phyloP scores from a whole-genome alignment of 2,888 invertebrate species.

The Ceraclea dissimilis region DNA sequence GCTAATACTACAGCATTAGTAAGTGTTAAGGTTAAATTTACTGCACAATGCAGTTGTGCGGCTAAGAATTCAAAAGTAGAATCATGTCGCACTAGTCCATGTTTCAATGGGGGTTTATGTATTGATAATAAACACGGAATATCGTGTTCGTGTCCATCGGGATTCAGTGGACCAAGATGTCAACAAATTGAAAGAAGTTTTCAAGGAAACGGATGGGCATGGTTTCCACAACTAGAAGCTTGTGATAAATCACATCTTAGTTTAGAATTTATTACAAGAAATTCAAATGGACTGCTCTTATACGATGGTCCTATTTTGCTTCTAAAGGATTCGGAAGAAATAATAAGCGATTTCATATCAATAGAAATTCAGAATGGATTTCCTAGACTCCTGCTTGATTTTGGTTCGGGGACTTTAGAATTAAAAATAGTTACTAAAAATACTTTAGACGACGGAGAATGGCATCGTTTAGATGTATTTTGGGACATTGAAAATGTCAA shows the following conservation, averaged over 20 bases:
- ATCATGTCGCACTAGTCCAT: conserved; percentile 82
- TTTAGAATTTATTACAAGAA: conserved; percentile 90
- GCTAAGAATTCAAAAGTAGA: conserved; percentile 84
- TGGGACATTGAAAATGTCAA: conserved; percentile 91
- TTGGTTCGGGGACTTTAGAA: conserved; percentile 89
- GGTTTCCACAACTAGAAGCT: conserved; percentile 96
- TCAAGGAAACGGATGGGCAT: conserved; percentile 92
- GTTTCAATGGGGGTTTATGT: conserved; percentile 95
- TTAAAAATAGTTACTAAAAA: conserved; percentile 76
- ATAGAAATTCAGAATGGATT: conserved; percentile 87
- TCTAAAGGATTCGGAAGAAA: conserved; percentile 80
- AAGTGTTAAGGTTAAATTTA: conserved; percentile 87
- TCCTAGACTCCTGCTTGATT: conserved; percentile 83
- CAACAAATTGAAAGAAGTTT: conserved; percentile 95
- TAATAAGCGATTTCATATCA: conserved; percentile 90
- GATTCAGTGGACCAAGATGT: conserved; percentile 92
- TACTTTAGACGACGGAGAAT: conserved; percentile 89
- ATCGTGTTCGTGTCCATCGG: conserved; percentile 84
- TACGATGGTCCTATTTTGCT: conserved; percentile 97
- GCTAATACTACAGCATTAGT: conserved; percentile 97
- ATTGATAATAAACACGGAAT: conserved; percentile 83
- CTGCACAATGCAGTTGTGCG: conserved; percentile 91
- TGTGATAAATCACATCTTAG: conserved; percentile 93
- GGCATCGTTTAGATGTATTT: conserved; percentile 94
- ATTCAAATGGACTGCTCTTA: conserved; percentile 81